These are phyloP conservation scores for Apis dorsata DNA, from an alignment of 1,140 invertebrate genomes.

Conservation along the genomic window DNA sequence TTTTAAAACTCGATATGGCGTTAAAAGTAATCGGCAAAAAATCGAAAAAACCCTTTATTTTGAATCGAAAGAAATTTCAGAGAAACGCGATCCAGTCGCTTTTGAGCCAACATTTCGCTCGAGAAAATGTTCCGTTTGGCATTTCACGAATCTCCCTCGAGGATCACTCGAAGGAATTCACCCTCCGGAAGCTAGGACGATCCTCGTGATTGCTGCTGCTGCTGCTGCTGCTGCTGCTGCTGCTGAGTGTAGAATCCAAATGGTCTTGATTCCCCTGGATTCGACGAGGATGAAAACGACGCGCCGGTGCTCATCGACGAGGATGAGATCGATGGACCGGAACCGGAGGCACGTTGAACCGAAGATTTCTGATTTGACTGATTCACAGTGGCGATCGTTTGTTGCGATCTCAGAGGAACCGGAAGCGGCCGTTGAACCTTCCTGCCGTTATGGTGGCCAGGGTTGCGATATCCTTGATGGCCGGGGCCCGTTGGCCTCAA, in stretches of 20 bases:
- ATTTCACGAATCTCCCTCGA: constrained; percentile 33
- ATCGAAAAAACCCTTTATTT: too few relatives aligned
- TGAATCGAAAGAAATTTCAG: neutral
- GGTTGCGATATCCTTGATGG: constrained; percentile 81
- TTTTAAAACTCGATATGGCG: too few relatives aligned
- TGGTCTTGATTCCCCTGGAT: constrained; percentile 64
- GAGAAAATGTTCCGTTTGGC: too few relatives aligned
- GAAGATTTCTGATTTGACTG: constrained; percentile 56
- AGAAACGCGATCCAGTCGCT: neutral
- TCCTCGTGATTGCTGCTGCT: constrained; percentile 57
- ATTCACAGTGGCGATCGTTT: constrained; percentile 57
- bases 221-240: constrained; percentile 65
- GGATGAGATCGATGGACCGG: constrained; percentile 61
- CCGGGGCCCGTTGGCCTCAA: constrained; percentile 84
- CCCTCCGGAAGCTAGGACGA: constrained; percentile 53
- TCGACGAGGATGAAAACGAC: constrained; percentile 41
- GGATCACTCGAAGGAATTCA: constrained; percentile 38
- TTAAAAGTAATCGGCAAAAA: neutral
- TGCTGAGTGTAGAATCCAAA: constrained; percentile 79
- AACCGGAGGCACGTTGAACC: constrained; percentile 45
- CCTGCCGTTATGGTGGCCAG: constrained; percentile 74
- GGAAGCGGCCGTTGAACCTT: constrained; percentile 75
- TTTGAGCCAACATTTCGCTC: too few relatives aligned
- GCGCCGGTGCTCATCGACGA: constrained; percentile 4
- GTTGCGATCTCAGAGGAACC: constrained; percentile 75